Base-by-base conservation (phyloP, 92 coral and sea anemone genomes). In the Anthopleura xanthogrammica region DNA sequence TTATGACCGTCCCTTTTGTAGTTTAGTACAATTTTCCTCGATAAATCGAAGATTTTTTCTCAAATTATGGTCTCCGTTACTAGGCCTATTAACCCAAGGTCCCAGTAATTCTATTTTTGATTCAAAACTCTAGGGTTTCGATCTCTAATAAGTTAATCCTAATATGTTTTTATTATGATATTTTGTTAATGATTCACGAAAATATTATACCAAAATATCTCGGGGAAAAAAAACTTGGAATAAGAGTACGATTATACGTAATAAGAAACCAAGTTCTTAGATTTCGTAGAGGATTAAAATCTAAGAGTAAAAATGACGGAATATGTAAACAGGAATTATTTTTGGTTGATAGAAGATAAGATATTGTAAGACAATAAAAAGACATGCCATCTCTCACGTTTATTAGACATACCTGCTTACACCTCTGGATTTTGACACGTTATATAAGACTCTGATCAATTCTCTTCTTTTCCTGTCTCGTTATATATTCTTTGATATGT, bases 1-100 rank as follows among this genome's bases (percentile, higher is more conserved):
- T 83, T 23, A 83, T 83, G 29, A 83, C 46, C 13, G 48, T 19
- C 56, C 75, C 62, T 62, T 81, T 81, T 81, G 77, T 68, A 48
- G 73, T 81, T 68, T 42, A 81, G 77, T n/a, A 48, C 41, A 68
- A 19, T 22, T 81, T 2, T 81, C 77, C 52, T 20, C 42, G 12
- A n/a, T 66, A 42, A 41, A 70, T 46, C 65, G 1, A 22, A 68
- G 40, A 60, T 39, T 64, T 80, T 16, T 55, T 41, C 9, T 14
- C 14, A 1, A 8, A 20, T 17, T 14, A 12, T 12, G 17, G 10
- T 42, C 52, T 43, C 77, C 41, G 77, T 23, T 7, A 72, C 14
- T 62, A 20, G 2, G 20, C 8, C 11, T n/a, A 20, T 62, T 20
- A 62, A 62, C 9, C 70, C 29, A 20, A 20, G 14, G 29, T n/a